Conservation (phyloP, 1,140 invertebrate species). For the Sinonovacula constricta region DNA sequence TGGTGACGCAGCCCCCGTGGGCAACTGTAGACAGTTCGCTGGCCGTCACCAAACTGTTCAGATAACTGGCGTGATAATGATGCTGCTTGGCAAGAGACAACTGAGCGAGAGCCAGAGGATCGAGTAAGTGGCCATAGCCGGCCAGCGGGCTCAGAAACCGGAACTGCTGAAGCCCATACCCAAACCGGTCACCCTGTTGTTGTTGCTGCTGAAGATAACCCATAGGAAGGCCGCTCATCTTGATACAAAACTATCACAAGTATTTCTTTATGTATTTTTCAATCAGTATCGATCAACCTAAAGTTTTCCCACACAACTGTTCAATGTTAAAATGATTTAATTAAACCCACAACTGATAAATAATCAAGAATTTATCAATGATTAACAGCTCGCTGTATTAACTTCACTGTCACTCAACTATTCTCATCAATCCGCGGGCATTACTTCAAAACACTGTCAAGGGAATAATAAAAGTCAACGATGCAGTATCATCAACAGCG, state of each 20-base stretch:
- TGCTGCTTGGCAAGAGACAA: constrained; percentile 28
- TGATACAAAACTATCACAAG: too few relatives aligned
- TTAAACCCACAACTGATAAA: neutral
- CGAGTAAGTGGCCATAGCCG: constrained; percentile 36
- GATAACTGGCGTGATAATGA: constrained; percentile 19
- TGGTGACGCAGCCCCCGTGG: constrained; percentile 13
- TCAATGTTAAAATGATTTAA: neutral
- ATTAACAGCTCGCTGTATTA: neutral
- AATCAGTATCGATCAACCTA: neutral
- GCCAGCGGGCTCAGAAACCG: constrained; percentile 38
- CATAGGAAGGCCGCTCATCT: neutral
- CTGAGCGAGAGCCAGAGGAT: constrained; percentile 37
- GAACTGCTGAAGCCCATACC: constrained; percentile 39
- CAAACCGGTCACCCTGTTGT: constrained; percentile 27
- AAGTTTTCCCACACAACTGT: neutral
- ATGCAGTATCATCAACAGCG: neutral
- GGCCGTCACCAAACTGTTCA: constrained; percentile 3
- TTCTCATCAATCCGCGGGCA: neutral
- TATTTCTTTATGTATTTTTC: neutral
- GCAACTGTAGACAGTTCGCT: neutral
- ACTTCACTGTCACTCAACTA: neutral
- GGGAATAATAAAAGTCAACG: too few relatives aligned
- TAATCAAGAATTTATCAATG: neutral
- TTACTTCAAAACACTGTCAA: neutral
- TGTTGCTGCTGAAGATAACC: constrained; percentile 38